phyloP scores from a whole-genome alignment of 2,113 vertebrate species.

The Anas platyrhynchos region DNA sequence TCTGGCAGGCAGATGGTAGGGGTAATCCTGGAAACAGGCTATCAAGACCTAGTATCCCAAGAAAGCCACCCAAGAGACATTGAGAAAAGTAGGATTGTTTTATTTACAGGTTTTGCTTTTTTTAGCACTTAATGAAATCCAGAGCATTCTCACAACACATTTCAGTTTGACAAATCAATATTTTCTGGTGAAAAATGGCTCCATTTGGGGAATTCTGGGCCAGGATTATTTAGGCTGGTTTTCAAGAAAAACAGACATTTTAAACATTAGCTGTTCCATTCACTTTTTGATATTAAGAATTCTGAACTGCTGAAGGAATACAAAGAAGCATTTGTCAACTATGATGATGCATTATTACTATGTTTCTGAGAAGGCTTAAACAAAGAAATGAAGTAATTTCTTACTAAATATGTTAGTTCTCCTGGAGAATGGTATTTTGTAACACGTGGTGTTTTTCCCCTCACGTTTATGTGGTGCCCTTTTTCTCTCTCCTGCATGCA shows the following conservation, averaged over 20 bases:
- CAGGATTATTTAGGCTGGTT: neutral
- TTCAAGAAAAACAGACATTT: neutral
- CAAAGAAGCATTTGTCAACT: neutral
- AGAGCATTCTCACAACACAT: neutral
- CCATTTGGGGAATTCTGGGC: neutral
- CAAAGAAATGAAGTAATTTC: neutral
- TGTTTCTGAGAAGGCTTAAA: neutral
- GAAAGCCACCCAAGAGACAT: neutral
- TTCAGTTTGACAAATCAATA: constrained; percentile 5
- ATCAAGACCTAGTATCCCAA: neutral
- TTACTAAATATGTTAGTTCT: neutral
- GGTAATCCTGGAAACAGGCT: neutral
- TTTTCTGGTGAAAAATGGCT: neutral
- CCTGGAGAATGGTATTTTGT: neutral
- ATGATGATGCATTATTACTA: neutral
- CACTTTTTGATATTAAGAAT: neutral
- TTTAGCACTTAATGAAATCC: neutral
- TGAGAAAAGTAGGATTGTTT: neutral
- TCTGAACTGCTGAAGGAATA: neutral
- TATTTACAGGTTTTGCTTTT: neutral
- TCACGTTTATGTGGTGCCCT: neutral
- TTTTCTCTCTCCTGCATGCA: neutral
- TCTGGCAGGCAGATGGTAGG: neutral
- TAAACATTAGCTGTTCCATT: neutral
- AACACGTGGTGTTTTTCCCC: neutral